Conservation (phyloP, 2,888 invertebrate species). For the Watsonalla cultraria region DNA sequence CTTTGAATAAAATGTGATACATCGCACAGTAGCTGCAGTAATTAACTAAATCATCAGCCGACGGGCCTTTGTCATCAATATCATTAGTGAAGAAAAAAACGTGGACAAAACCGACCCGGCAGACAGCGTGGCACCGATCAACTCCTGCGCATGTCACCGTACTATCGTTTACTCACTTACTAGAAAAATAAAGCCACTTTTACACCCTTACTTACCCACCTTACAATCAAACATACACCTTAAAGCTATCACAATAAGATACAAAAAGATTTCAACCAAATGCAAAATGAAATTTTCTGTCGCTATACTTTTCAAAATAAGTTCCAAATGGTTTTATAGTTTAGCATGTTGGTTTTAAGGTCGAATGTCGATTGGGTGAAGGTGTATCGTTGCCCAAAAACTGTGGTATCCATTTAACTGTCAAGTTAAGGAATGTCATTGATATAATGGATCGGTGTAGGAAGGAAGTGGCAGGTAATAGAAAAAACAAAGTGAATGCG, state of each 20-base stretch:
- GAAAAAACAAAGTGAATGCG: conserved; percentile 48
- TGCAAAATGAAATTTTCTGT: not conserved
- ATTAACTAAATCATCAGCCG: conserved; percentile 15
- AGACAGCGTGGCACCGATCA: conserved; percentile 73
- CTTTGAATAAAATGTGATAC: not conserved
- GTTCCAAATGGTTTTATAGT: conserved; percentile 19
- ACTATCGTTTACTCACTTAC: conserved; percentile 32
- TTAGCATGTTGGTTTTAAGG: conserved; percentile 9
- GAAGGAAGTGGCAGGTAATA: conserved; percentile 76
- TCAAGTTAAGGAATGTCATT: conserved; percentile 69
- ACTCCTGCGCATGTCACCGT: conserved; percentile 33
- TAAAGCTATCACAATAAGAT: not conserved
- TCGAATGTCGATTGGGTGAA: conserved; percentile 13
- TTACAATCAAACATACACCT: conserved; percentile 4
- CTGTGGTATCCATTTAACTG: conserved; percentile 64
- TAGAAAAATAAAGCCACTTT: conserved; percentile 35
- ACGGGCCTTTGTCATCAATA: conserved; percentile 40
- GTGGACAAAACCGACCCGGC: conserved; percentile 33
- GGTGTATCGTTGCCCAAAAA: conserved; percentile 37
- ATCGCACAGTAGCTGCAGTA: not conserved
- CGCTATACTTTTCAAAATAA: conserved; percentile 6
- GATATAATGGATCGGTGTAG: conserved; percentile 68
- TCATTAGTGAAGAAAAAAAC: conserved; percentile 47
- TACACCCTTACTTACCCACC: conserved; percentile 3
- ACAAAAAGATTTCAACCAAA: not conserved